Conservation (phyloP, 2,797 vertebrate species). For the Lemur catta region DNA sequence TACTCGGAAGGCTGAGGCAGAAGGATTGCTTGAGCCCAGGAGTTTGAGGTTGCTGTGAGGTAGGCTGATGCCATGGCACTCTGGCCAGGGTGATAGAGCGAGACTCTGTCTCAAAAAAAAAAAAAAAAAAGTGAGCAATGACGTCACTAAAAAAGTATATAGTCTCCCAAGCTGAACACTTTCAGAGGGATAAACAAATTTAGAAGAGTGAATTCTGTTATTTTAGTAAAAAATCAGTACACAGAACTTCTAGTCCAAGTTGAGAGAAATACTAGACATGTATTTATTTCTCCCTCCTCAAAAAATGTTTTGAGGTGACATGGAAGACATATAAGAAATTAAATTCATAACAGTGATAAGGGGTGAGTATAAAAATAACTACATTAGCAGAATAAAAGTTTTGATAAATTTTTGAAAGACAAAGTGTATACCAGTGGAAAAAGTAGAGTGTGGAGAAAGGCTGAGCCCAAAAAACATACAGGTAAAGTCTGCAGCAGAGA, state of each 20-base stretch:
- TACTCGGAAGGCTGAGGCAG: too few relatives aligned
- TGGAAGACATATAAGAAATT: background rate
- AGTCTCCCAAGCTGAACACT: background rate
- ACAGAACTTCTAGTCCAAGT: background rate
- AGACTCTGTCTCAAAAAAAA: too few relatives aligned
- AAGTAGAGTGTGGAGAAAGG: background rate
- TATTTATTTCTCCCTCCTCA: background rate
- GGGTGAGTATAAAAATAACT: background rate
- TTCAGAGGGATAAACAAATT: background rate
- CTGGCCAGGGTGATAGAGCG: too few relatives aligned
- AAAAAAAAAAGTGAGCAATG: background rate
- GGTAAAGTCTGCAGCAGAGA: background rate
- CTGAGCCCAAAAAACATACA: background rate
- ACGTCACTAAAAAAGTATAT: background rate
- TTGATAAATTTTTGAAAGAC: background rate
- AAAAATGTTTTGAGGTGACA: constrained; percentile 4
- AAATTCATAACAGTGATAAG: background rate
- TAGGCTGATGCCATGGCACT: too few relatives aligned
- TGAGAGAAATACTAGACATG: background rate
- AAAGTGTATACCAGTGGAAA: background rate
- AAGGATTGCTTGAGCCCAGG: too few relatives aligned
- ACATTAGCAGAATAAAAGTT: background rate
- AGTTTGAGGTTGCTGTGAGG: too few relatives aligned
- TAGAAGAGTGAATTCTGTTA: background rate
- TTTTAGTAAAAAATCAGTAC: background rate